These are phyloP conservation scores for Oreochromis mossambicus DNA, from an alignment of 2,797 vertebrate species.

Conservation along the genomic window DNA sequence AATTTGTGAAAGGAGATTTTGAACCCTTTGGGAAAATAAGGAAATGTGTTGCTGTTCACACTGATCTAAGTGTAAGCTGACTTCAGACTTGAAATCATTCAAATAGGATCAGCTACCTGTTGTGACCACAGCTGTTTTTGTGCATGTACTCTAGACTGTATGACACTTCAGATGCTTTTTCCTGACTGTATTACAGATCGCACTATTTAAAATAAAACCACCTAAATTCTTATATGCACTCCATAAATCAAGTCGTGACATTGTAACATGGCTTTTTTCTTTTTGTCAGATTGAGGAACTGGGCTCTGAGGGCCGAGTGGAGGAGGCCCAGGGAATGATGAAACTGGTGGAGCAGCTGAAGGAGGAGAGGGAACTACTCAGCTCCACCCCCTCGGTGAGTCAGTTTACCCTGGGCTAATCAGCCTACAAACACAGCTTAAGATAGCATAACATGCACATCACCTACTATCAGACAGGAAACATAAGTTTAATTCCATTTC, in stretches of 20 bases:
- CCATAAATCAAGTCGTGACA: not conserved
- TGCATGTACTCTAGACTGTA: not conserved
- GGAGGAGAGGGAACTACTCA: slow-evolving; percentile 93
- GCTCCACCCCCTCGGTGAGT: slow-evolving; percentile 89
- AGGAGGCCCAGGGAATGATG: slow-evolving; percentile 99
- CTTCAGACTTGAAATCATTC: not conserved
- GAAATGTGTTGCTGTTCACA: not conserved
- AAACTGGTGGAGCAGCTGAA: slow-evolving; percentile 98
- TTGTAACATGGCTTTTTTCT: not conserved
- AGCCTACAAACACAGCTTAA: not conserved
- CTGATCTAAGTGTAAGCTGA: not conserved
- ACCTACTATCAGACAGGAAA: not conserved
- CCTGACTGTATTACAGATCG: not conserved
- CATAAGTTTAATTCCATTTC: not conserved
- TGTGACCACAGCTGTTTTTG: not conserved
- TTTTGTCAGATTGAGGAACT: slow-evolving; percentile 91
- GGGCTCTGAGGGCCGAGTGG: slow-evolving; percentile 95
- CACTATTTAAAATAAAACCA: not conserved
- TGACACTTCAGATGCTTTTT: not conserved
- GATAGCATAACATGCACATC: not conserved
- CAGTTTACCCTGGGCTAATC: not conserved
- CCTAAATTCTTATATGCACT: not conserved
- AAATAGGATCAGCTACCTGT: not conserved
- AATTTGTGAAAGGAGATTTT: not conserved
- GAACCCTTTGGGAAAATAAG: not conserved